Percentiles rank a stretch among this genome's conserved stretches.
These are phyloP conservation scores for Trichonephila clavipes DNA, from an alignment of 1,140 invertebrate genomes.

Conservation along the genomic window DNA sequence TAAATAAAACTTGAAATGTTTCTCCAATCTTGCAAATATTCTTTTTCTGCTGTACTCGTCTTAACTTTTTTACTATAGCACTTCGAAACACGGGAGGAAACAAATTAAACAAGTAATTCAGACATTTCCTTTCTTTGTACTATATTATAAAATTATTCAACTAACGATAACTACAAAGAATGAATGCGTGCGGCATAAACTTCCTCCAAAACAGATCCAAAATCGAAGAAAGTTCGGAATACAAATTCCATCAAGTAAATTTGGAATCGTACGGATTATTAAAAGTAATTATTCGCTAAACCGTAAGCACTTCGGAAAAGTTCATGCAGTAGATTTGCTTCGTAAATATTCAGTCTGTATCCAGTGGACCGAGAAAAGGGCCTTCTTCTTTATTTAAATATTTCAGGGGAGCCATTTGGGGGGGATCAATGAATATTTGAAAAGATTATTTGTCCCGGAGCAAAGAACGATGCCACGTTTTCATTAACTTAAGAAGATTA, in stretches of 20 bases:
- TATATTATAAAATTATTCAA: no score
- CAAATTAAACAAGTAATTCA: no score
- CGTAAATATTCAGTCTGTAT: neutral
- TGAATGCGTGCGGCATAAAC: no score
- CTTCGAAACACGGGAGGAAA: no score
- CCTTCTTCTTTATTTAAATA: neutral
- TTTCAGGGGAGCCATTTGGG: neutral
- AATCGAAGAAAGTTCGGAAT: neutral
- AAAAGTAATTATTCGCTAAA: neutral
- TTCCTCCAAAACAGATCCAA: no score
- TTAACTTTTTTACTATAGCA: no score
- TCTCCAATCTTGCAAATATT: no score
- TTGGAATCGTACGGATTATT: neutral
- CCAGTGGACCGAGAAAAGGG: neutral
- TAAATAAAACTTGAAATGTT: no score
- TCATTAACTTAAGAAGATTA: constrained; percentile 14
- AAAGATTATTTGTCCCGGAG: neutral
- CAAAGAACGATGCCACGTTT: neutral
- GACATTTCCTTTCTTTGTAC: no score
- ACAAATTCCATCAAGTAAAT: neutral
- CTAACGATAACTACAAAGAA: no score
- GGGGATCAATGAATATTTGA: neutral
- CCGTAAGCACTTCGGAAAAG: neutral
- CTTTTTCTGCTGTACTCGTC: no score
- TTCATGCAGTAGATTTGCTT: neutral